Base-by-base conservation (phyloP, 2,797 vertebrate species). In the Simalia tracyae region DNA sequence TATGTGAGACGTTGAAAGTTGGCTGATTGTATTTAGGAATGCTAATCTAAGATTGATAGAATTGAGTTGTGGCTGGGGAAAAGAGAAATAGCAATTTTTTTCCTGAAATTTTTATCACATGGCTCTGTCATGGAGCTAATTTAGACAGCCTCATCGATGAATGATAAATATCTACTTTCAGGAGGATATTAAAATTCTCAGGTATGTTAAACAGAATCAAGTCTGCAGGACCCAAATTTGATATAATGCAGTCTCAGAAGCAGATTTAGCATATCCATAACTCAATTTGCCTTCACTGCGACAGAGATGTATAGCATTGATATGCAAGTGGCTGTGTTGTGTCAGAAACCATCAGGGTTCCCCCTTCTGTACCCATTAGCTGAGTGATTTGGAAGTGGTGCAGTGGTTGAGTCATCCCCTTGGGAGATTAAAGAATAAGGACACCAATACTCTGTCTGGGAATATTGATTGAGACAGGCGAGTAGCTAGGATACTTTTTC, bases 401-500 rank as follows among this genome's bases (percentile, higher is more conserved):
- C 94, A 93, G 95, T 92, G 92, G 93, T 95, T 97, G 95, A 95
- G 96, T 96, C 95, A 89, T 93, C 96, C 96, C 96, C 96, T 81
- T 36, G 94, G 95, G 97, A 96, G 94, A 96, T 94, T 92, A 86
- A 87, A 89, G 81, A 92, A 95, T 94, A 95, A 95, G 94, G 96
- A 96, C 96, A 95, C 68, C 90, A 95, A 97, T 96, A 95, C 94
- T 94, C 90, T 94, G 93, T 93, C 96, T 95, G 86, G 93, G 95
- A 94, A 96, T 97, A 97, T 95, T 97, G 97, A 98, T 97, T 96
- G 94, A 95, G 93, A 96, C 97, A 94, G 96, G 95, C 96, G 94
- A 96, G 95, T 59, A 96, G 95, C 94, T 94, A 89, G 93, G 92
- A 96, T 95, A 94, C 90, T 95, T 96, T 96, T 94, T 91, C 93